A percentile compares a stretch with the other conserved stretches of the same genome.
These are phyloP conservation scores for Tachina lurida DNA, from an alignment of 2,888 invertebrate species.

Conservation along the genomic window DNA sequence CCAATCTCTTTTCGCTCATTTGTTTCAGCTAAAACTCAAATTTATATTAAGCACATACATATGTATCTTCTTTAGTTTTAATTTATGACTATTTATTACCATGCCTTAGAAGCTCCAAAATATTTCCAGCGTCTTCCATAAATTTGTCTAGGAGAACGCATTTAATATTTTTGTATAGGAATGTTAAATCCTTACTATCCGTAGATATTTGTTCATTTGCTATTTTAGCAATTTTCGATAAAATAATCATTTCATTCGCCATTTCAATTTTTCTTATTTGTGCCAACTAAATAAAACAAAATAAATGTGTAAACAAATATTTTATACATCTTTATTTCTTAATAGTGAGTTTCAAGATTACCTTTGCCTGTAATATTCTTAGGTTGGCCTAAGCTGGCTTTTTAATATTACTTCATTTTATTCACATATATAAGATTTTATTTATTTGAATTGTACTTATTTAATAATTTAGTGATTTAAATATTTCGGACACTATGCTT, in stretches of 20 bases:
- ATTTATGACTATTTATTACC: constrained; percentile 31
- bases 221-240: constrained; percentile 62
- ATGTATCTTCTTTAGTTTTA: background rate
- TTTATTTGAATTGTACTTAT: no score
- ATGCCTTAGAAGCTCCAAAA: constrained; percentile 22
- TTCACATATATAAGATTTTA: no score
- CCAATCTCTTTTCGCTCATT: constrained; percentile 17
- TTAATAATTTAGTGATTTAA: background rate
- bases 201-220: background rate
- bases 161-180: constrained; percentile 24
- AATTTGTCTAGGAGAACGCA: constrained; percentile 49
- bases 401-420: background rate
- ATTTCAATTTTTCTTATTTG: background rate
- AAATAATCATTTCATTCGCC: constrained; percentile 49
- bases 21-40: constrained; percentile 12
- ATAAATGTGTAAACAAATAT: no score
- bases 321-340: no score
- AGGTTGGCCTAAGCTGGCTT: no score
- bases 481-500: background rate
- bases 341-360: no score
- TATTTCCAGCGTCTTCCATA: constrained; percentile 16
- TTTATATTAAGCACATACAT: background rate
- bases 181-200: background rate
- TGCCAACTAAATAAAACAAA: no score
- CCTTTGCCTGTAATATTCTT: background rate